These are phyloP conservation scores for Torymus texanus DNA, from an alignment of 2,888 invertebrate genomes.

Conservation along the genomic window DNA sequence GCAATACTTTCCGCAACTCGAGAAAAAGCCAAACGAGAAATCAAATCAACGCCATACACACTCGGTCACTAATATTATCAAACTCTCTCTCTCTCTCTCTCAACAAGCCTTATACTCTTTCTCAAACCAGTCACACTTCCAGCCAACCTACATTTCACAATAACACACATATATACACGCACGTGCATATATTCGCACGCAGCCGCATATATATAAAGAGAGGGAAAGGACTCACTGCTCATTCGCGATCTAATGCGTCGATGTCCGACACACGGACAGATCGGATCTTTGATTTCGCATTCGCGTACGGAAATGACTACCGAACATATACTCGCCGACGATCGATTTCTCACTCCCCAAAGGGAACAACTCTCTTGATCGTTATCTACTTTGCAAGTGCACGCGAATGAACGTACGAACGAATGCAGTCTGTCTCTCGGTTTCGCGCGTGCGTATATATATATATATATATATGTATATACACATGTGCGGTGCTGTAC, in stretches of 20 bases:
- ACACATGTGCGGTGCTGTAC: constrained; percentile 1
- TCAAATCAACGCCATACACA: too few relatives aligned
- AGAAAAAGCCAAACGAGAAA: too few relatives aligned
- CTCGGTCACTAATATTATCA: too few relatives aligned
- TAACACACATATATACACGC: too few relatives aligned
- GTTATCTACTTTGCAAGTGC: constrained; percentile 23
- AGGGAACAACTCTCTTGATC: constrained; percentile 32
- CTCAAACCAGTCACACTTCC: neutral
- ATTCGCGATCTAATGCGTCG: constrained; percentile 32
- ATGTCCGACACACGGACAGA: constrained; percentile 28
- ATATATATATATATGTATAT: neutral
- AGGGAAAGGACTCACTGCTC: neutral
- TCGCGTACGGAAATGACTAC: constrained; percentile 45
- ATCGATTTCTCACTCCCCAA: constrained; percentile 43
- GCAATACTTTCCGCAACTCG: too few relatives aligned
- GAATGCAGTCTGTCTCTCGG: too few relatives aligned
- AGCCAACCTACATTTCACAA: too few relatives aligned
- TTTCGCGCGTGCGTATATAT: too few relatives aligned
- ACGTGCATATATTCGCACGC: too few relatives aligned
- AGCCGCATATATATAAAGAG: neutral
- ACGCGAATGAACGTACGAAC: too few relatives aligned
- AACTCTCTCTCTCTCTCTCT: neutral
- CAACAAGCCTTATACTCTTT: neutral
- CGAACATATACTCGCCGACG: neutral
- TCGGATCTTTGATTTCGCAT: constrained; percentile 32